A percentile compares a stretch with the other conserved stretches of the same genome.
These are phyloP conservation scores for Acyrthosiphon pisum DNA, from an alignment of 1,140 invertebrate genomes.

Conservation along the genomic window DNA sequence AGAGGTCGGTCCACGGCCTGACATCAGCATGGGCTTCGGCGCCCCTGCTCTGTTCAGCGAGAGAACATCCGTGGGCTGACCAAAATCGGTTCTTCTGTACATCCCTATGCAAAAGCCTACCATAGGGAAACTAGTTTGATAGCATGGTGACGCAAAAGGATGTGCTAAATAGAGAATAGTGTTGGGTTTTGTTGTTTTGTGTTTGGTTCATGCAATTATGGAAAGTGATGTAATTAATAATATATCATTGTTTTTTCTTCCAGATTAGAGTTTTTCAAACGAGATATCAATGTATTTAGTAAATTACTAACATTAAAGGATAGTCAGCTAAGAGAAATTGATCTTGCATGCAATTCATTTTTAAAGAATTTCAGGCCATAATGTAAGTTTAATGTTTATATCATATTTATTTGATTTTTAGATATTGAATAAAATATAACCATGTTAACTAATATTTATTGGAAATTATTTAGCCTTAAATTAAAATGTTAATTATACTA, in stretches of 20 bases:
- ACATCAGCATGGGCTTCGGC: no score
- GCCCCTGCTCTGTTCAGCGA: no score
- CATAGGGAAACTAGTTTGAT: no score
- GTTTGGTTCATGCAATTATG: neutral
- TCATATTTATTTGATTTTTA: neutral
- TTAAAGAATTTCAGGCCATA: constrained; percentile 34
- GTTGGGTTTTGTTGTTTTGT: neutral
- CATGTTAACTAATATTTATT: neutral
- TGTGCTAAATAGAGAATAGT: no score
- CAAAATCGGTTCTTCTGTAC: no score
- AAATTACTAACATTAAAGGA: neutral
- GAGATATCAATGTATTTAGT: constrained; percentile 52
- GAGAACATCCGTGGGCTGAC: no score
- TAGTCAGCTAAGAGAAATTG: constrained; percentile 12
- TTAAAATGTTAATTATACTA: neutral
- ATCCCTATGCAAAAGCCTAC: no score
- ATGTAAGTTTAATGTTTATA: constrained; percentile 8
- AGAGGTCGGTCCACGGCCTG: no score
- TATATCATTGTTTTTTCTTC: neutral
- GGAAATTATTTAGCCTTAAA: neutral
- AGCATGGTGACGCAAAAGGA: no score
- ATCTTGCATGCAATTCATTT: neutral
- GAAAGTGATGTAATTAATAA: neutral
- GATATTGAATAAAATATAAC: neutral
- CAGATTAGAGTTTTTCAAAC: constrained; percentile 52